Conservation (phyloP, 1,140 invertebrate species). For the Globodera rostochiensis region DNA sequence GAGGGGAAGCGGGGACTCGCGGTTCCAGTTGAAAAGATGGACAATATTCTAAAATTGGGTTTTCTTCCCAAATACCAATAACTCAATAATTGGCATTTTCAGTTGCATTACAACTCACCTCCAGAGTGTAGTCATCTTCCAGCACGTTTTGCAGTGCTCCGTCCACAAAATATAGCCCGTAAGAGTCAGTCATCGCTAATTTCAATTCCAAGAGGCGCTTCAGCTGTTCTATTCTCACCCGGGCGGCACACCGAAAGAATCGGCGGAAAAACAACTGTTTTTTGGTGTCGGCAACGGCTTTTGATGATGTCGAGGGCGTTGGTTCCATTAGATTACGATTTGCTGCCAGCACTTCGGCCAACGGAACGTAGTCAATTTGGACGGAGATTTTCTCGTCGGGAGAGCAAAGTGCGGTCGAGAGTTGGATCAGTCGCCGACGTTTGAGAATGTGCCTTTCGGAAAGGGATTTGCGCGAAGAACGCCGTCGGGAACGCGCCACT, state of each 20-base stretch:
- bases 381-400: conserved; percentile 33
- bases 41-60: conserved; percentile 5
- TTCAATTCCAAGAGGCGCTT: conserved; percentile 35
- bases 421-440: conserved; percentile 17
- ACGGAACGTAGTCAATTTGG: conserved; percentile 34
- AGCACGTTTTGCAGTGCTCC: conserved; percentile 16
- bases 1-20: conserved; percentile 24
- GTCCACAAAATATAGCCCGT: conserved; percentile 39
- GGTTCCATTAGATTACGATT: not conserved
- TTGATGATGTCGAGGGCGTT: not conserved
- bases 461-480: not conserved
- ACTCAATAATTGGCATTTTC: no score
- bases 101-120: conserved; percentile 5
- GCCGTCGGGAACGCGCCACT: not conserved
- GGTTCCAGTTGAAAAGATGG: conserved; percentile 25
- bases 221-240: conserved; percentile 26
- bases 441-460: conserved; percentile 19
- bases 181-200: conserved; percentile 33
- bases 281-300: not conserved
- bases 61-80: not conserved
- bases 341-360: conserved; percentile 23
- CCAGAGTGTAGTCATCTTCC: conserved; percentile 34
- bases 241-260: conserved; percentile 26
- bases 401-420: conserved; percentile 31
- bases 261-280: conserved; percentile 10